phyloP scores from a whole-genome alignment of 2,113 vertebrate genomes.

The Aptenodytes forsteri region DNA sequence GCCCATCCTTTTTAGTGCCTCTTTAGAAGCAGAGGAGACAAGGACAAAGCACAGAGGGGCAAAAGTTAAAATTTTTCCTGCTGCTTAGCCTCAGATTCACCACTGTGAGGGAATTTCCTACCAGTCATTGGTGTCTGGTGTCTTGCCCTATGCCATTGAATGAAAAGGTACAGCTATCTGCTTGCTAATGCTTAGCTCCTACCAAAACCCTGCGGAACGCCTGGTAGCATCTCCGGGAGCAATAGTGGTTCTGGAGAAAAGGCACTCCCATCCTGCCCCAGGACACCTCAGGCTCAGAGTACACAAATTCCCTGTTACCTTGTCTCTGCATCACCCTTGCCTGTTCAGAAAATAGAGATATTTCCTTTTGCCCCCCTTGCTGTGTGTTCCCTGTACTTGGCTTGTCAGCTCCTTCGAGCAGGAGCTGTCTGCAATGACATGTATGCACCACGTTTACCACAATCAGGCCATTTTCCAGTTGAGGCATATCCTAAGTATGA shows the following conservation, averaged over 20 bases:
- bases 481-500: background rate
- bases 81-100: background rate
- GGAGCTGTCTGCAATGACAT: background rate
- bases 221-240: background rate
- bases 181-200: background rate
- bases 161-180: background rate
- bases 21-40: background rate
- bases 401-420: background rate
- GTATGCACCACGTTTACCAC: accelerated
- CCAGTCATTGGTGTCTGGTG: background rate
- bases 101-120: background rate
- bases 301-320: background rate
- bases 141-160: background rate
- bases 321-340: background rate
- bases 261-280: too few species aligned
- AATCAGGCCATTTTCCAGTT: background rate
- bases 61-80: background rate
- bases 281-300: background rate
- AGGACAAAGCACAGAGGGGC: background rate
- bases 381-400: background rate
- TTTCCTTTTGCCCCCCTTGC: background rate
- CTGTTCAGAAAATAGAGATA: background rate
- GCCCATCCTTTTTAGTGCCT: background rate
- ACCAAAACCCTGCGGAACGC: background rate
- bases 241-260: background rate